These are phyloP conservation scores for Ashinkailepas kermadecensis DNA, from an alignment of 2,888 invertebrate genomes.

Conservation along the genomic window DNA sequence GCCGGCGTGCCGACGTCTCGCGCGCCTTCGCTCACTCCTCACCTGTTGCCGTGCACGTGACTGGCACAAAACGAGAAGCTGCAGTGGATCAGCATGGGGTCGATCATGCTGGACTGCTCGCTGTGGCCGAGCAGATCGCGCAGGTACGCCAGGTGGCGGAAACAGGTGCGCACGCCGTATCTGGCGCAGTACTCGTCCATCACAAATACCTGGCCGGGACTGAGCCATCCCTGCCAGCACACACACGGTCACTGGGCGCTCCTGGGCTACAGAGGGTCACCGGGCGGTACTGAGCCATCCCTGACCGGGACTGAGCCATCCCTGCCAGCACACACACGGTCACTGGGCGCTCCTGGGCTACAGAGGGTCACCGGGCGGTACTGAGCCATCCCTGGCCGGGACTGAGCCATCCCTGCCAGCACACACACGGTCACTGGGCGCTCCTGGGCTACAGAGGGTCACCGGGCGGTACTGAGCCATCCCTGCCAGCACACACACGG, in stretches of 20 bases:
- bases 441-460: too few relatives aligned
- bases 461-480: conserved; percentile 97
- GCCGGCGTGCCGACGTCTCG: too few relatives aligned
- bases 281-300: conserved; percentile 41
- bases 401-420: conserved; percentile 91
- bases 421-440: background rate
- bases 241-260: background rate
- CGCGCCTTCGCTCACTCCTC: conserved; percentile 34
- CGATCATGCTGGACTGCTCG: conserved; percentile 89
- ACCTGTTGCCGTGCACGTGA: conserved; percentile 98
- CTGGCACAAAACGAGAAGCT: conserved; percentile 99
- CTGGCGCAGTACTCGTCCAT: conserved; percentile 95
- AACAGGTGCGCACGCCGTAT: conserved; percentile 95
- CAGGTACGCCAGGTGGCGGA: conserved; percentile 91
- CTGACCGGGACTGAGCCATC: conserved; percentile 99
- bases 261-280: too few relatives aligned
- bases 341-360: background rate
- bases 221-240: conserved; percentile 86
- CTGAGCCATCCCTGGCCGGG: conserved; percentile 99
- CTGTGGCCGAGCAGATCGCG: conserved; percentile 90
- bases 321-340: conserved; percentile 51
- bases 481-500: conserved; percentile 54
- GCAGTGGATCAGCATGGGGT: conserved; percentile 97
- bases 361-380: too few relatives aligned
- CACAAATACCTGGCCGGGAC: conserved; percentile 97